Evolutionary conservation across 2,113 vertebrate genomes (phyloP), one percentile per base, ranked within the genome.

Genomic region (Hippopotamus amphibius): DNA sequence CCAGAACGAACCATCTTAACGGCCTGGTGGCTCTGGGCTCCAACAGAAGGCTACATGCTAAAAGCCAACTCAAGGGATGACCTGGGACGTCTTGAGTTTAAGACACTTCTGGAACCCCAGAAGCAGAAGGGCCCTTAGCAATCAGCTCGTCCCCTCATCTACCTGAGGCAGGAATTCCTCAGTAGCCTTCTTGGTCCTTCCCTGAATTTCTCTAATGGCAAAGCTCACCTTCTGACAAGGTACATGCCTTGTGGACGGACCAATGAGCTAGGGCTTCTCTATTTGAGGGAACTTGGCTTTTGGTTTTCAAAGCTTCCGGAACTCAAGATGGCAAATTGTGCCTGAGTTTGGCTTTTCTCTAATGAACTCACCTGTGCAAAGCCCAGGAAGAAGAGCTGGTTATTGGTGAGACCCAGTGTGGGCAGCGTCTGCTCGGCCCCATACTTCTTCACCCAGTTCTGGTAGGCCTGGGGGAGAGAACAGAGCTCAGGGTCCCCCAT

Each of bases 381-480:
- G 24, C 99, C 99, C 2, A 99, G 98, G 0, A 99, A 99, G 98
- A 99, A 99, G 91, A 99, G 99, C 98, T 99, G 99, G 96, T 99
- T 98, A 92, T 99, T 99, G 7, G 99, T 99, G 98, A 99, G 99
- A 71, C 99, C 99, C 0, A 99, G 98, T 0, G 99, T 99, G 0
- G 99, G 99, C 93, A 99, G 97, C 0, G 96, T 98, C 77, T 99
- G 96, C 97, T 99, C 99, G 15, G 99, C 98, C 0, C 99, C 99
- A 0, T 99, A 99, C 97, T 99, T 99, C 97, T 98, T 97, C 95
- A 99, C 99, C 99, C 99, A 99, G 97, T 99, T 99, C 97, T 99
- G 98, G 93, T 99, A 99, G 0, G 99, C 99, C 99, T 99, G 98
- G 0, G 13, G 43, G 37, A 93, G 59, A 0, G 0, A 21, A 41